Base-by-base conservation (phyloP, 2,888 invertebrate genomes). In the Chaetogeoica ovagalla region DNA sequence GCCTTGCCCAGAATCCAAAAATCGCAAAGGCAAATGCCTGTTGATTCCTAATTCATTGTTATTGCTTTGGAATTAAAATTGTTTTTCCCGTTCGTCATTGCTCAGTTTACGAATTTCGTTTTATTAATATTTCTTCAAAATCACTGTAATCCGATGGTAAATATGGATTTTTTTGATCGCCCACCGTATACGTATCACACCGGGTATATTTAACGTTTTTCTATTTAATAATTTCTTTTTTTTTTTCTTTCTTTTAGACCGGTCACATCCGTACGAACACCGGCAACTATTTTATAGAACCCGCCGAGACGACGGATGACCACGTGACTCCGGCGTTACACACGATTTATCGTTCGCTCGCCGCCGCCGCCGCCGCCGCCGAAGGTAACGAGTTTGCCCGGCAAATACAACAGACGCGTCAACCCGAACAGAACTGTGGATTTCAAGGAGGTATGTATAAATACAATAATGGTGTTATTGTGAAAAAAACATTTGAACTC, bases 181-280 rank as follows among this genome's bases (percentile, higher is more conserved):
- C 43, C 4, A 43, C 7, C 11, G 6, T 6, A 13, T 76, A 23
- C 77, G 17, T 68, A 37, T 55, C 57, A 7, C n/a, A 13, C 39
- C 83, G 82, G n/a, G n/a, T n/a, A n/a, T n/a, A n/a, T n/a, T n/a
- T n/a, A n/a, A n/a, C n/a, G n/a, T n/a, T n/a, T 43, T 5, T 43
- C 43, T 0, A 43, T 43, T 43, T 43, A 43, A 43, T n/a, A n/a
- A n/a, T n/a, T n/a, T n/a, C n/a, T 62, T 73, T 66, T 82, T 17
- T 15, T 72, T 60, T n/a, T 55, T 63, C n/a, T 37, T 5, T 82
- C 84, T 68, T 88, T 71, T 87, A 92, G 92, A 91, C 90, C 82
- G 92, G 92, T 81, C 91, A 91, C 86, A 91, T 92, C 84, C 89
- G 89, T 85, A 91, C 91, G 39, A 89, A 90, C 79, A 88, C 89